Percentiles rank a stretch among this genome's conserved stretches.
Evolutionary conservation across 2,113 vertebrate genomes (phyloP).

Genomic region (Colossoma macropomum): DNA sequence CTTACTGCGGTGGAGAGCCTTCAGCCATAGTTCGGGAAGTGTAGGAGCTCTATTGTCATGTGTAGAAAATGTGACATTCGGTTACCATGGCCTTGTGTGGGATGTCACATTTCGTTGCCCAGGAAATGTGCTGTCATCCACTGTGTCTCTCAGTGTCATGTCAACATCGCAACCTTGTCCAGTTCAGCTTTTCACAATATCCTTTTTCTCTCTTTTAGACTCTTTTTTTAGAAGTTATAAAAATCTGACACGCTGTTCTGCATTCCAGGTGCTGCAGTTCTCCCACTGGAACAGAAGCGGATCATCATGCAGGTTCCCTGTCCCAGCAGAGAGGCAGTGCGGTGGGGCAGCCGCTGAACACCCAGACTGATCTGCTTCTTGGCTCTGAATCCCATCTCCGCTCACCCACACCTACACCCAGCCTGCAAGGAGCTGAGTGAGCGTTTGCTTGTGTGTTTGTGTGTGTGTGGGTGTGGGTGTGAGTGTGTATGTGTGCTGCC

Average conservation of each 20-base stretch:
- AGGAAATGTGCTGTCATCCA: neutral
- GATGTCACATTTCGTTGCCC: neutral
- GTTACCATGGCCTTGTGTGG: conserved; percentile 42
- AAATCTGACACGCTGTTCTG: neutral
- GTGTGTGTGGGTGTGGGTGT: conserved; percentile 33
- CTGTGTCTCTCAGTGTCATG: neutral
- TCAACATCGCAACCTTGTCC: neutral
- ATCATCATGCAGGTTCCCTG: conserved; percentile 64
- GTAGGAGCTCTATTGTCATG: conserved; percentile 37
- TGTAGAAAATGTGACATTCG: conserved; percentile 36
- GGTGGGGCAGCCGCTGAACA: conserved; percentile 55
- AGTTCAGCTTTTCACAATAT: neutral
- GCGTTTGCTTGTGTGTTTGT: conserved; percentile 24
- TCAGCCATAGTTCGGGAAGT: neutral
- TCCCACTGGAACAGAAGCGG: conserved; percentile 41
- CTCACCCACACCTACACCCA: neutral
- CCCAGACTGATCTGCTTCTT: conserved; percentile 52
- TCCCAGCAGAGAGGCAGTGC: conserved; percentile 62
- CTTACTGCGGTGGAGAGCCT: no score
- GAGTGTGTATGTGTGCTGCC: conserved; percentile 46
- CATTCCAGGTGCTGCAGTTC: conserved; percentile 31
- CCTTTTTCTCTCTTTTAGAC: conserved; percentile 1
- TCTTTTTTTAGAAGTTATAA: neutral
- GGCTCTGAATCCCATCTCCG: conserved; percentile 19
- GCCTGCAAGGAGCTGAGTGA: conserved; percentile 16